Percentiles rank a stretch among this genome's conserved stretches.
phyloP scores from a whole-genome alignment of 1,140 invertebrate species.

The Latrodectus geometricus region DNA sequence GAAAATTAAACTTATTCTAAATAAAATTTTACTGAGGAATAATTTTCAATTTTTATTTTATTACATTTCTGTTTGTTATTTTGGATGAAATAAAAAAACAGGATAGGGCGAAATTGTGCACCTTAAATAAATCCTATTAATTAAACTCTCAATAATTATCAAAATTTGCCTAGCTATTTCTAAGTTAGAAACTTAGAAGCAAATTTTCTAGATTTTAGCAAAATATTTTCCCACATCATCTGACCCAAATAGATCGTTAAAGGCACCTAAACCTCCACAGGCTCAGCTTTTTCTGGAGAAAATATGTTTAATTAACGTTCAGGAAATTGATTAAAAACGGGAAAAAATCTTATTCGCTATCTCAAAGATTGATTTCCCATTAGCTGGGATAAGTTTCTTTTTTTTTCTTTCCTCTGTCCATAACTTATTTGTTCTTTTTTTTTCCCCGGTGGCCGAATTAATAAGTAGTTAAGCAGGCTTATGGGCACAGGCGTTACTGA shows the following conservation, averaged over 20 bases:
- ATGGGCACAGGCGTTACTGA: background rate
- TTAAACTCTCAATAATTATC: too few species aligned
- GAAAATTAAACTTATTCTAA: too few species aligned
- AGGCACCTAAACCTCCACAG: background rate
- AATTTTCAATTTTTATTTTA: too few species aligned
- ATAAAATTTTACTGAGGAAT: too few species aligned
- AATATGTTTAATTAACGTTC: slow-evolving; percentile 49
- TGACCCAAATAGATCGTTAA: background rate
- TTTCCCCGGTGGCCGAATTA: background rate
- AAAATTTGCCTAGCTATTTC: too few species aligned
- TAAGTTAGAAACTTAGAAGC: too few species aligned
- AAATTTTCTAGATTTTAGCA: background rate
- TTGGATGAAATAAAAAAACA: too few species aligned
- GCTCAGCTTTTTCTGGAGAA: slow-evolving; percentile 10
- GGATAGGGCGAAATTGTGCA: too few species aligned
- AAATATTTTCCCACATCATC: background rate
- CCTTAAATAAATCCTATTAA: too few species aligned
- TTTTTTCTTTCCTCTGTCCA: slow-evolving; percentile 5
- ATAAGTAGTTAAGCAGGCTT: background rate
- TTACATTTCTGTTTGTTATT: too few species aligned
- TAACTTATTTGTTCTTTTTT: slow-evolving; percentile 2
- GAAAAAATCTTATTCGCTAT: slow-evolving; percentile 46
- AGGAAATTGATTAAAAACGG: slow-evolving; percentile 35
- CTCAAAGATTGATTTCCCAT: slow-evolving; percentile 51
- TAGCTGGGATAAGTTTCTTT: slow-evolving; percentile 21